Percentiles rank a stretch among this genome's conserved stretches.
These are phyloP conservation scores for Daubentonia madagascariensis DNA, from an alignment of 2,113 vertebrate genomes.

Conservation along the genomic window DNA sequence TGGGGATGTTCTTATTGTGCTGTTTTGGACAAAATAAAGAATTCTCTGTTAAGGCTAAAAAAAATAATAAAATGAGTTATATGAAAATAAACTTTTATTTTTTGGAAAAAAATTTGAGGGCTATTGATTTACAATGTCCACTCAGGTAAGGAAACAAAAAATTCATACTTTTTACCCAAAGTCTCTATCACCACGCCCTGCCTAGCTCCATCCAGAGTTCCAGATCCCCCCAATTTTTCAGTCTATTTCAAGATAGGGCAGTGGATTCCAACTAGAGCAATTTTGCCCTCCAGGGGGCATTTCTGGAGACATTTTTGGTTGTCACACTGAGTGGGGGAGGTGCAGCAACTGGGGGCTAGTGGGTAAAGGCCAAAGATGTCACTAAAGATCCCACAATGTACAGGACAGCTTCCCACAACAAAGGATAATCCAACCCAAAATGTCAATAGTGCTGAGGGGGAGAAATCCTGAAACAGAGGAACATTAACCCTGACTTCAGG, in stretches of 20 bases:
- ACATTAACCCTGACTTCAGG: neutral
- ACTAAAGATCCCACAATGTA: neutral
- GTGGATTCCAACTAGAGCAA: neutral
- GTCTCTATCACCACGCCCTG: neutral
- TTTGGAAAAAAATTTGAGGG: neutral
- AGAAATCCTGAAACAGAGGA: neutral
- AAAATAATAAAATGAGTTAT: neutral
- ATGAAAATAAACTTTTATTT: neutral
- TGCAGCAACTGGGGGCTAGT: neutral
- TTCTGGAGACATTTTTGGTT: neutral
- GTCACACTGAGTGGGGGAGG: neutral
- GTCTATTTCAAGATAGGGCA: neutral
- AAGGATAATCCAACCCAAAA: neutral
- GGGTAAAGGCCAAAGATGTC: neutral
- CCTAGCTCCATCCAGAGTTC: neutral
- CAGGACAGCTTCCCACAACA: neutral
- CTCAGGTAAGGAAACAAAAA: neutral
- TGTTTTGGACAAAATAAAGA: constrained; percentile 82
- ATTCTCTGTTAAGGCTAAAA: constrained; percentile 79
- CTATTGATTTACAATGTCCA: neutral
- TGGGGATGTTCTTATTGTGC: constrained; percentile 77
- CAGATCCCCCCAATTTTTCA: neutral
- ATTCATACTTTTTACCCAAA: neutral
- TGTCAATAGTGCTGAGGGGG: neutral
- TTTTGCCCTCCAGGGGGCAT: neutral